Evolutionary conservation across 2,113 vertebrate species (phyloP).

Genomic region (Pterocles orientalis): DNA sequence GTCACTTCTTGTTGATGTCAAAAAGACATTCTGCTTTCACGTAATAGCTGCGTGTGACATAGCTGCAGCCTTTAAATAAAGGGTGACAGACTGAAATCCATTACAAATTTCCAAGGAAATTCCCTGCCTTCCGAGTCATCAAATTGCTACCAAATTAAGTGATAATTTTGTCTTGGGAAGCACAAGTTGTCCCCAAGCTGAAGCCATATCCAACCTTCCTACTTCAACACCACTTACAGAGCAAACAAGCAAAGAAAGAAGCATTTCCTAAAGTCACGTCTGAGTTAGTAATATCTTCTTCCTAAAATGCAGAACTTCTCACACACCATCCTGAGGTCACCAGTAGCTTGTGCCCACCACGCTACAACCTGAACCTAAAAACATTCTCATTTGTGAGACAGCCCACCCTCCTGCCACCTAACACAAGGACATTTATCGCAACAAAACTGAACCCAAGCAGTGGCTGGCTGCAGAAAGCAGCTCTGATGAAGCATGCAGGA

Average conservation of each 20-base stretch:
- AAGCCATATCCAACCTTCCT: background rate
- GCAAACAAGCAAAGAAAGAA: background rate
- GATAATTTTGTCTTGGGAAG: background rate
- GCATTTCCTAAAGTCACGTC: background rate
- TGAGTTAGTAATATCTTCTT: background rate
- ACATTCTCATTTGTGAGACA: background rate
- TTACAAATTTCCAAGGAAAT: background rate
- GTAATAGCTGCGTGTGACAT: background rate
- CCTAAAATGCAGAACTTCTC: background rate
- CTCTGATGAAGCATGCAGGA: background rate
- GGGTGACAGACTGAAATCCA: background rate
- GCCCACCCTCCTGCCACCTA: background rate
- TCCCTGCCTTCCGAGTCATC: background rate
- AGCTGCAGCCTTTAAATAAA: background rate
- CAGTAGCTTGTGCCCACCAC: background rate
- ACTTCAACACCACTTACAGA: background rate
- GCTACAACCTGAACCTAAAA: background rate
- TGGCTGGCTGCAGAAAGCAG: background rate
- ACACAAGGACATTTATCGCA: background rate
- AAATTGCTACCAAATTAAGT: background rate
- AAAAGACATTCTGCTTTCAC: background rate
- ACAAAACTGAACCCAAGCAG: background rate
- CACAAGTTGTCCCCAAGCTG: background rate
- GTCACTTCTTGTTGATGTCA: background rate
- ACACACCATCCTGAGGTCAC: background rate